These are phyloP conservation scores for Bombyx mandarina DNA, from an alignment of 1,140 invertebrate genomes.

Conservation along the genomic window DNA sequence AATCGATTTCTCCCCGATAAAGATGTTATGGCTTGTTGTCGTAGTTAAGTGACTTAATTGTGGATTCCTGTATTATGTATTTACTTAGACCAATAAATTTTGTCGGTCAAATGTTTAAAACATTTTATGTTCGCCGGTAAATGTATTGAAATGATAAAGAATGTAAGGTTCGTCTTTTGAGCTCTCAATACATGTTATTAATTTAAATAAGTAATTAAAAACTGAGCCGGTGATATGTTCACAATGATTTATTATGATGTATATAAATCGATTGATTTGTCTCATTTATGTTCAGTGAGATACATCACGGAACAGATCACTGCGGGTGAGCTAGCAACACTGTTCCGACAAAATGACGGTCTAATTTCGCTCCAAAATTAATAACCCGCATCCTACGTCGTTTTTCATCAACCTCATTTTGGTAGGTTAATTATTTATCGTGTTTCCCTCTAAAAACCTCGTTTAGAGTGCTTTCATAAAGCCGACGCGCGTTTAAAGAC, in stretches of 20 bases:
- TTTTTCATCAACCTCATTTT: slow-evolving; percentile 55
- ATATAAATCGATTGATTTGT: slow-evolving; percentile 10
- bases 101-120: slow-evolving; percentile 1
- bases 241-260: not conserved
- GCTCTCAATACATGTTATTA: no score
- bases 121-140: slow-evolving; percentile 12
- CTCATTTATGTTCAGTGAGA: not conserved
- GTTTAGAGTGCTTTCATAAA: slow-evolving; percentile 57
- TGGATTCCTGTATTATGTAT: slow-evolving; percentile 52
- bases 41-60: slow-evolving; percentile 62
- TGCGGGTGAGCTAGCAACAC: slow-evolving; percentile 10
- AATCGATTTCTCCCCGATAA: slow-evolving; percentile 56
- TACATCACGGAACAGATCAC: not conserved
- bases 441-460: slow-evolving; percentile 47
- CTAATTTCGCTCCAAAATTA: slow-evolving; percentile 52
- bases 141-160: slow-evolving; percentile 5
- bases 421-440: slow-evolving; percentile 51
- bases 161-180: not conserved
- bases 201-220: no score
- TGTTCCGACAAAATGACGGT: slow-evolving; percentile 33
- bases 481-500: slow-evolving; percentile 55
- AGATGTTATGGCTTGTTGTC: slow-evolving; percentile 59
- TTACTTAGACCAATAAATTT: slow-evolving; percentile 22
- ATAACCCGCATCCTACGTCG: slow-evolving; percentile 47
- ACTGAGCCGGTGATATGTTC: no score